A percentile compares a stretch with the other conserved stretches of the same genome.
Conservation (phyloP, 1,140 invertebrate species). For the Cataglyphis hispanica region DNA sequence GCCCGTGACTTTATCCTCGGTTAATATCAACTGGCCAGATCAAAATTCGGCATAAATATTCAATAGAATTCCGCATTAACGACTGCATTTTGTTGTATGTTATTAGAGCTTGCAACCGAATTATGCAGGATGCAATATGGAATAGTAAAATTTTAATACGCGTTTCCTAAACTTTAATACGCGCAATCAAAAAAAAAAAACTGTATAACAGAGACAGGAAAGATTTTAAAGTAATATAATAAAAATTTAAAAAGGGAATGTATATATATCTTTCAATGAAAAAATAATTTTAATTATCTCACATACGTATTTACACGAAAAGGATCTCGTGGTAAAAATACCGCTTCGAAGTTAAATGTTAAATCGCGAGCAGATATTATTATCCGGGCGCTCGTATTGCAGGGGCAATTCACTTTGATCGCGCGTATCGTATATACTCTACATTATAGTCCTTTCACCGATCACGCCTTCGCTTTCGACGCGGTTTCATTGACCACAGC, state of each 20-base stretch:
- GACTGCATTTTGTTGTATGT: neutral
- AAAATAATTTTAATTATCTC: conserved; percentile 2
- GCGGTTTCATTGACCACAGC: conserved; percentile 59
- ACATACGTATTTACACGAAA: neutral
- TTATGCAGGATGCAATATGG: neutral
- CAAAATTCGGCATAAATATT: too few species aligned
- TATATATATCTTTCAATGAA: neutral
- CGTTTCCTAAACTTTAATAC: too few species aligned
- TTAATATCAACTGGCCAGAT: conserved; percentile 23
- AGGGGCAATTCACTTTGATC: conserved; percentile 54
- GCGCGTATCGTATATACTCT: conserved; percentile 41
- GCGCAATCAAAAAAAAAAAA: neutral
- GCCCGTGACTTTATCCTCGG: conserved; percentile 11
- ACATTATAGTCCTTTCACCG: conserved; percentile 50
- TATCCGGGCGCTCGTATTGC: conserved; percentile 26
- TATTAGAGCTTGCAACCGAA: neutral
- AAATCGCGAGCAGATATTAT: conserved; percentile 5
- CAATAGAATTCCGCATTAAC: conserved; percentile 10
- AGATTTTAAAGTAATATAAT: neutral
- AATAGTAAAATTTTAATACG: neutral
- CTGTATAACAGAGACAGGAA: neutral
- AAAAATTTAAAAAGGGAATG: neutral
- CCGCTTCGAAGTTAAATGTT: neutral
- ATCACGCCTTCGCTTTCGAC: conserved; percentile 47
- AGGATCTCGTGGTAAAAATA: neutral